Evolutionary conservation across 2,113 vertebrate species (phyloP), one percentile per base, ranked within the genome.

Genomic region (Thalassarche chlororhynchos): DNA sequence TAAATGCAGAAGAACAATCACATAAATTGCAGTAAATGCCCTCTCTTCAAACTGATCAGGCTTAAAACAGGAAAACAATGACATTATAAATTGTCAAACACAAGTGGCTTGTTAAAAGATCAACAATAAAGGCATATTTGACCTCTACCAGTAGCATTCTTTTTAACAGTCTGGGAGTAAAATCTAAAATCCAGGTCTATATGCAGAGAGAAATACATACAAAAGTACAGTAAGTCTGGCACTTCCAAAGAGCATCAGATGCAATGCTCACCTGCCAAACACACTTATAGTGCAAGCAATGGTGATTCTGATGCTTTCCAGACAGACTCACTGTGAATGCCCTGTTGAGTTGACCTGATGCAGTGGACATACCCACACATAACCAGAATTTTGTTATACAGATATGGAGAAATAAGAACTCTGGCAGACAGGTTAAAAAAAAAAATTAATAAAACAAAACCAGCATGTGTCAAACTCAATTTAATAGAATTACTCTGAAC

Each of bases 371-470:
- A 51, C 0, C 11, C 47, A 52, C 16, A 54, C 34, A 47, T 2
- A 51, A 0, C 11, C 47, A 52, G 16, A 89, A 55, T 28, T 61
- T 7, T 5, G 0, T 28, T 54, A 78, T 0, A 84, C 10, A 26
- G 17, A 87, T 23, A 28, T 1, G 8, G 18, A 84, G 19, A 47
- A 74, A 16, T 10, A 65, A 89, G 2, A 75, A 44, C 18, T 84
- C 51, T 40, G 51, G 60, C 68, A 86, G 42, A 55, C 20, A 55
- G 9, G 46, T 47, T n/a, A 44, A 87, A 76, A 77, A 57, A 14
- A 58, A 61, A 52, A 23, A 46, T 14, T 6, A 38, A 20, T 15
- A 32, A 49, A 71, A 13, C 15, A 36, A 58, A 55, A 40, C 20
- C 29, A 78, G 72, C n/a, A 66, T 1, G 29, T 34, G 52, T 40